phyloP scores from a whole-genome alignment of 2,797 vertebrate genomes.

The Gymnothorax javanicus region DNA sequence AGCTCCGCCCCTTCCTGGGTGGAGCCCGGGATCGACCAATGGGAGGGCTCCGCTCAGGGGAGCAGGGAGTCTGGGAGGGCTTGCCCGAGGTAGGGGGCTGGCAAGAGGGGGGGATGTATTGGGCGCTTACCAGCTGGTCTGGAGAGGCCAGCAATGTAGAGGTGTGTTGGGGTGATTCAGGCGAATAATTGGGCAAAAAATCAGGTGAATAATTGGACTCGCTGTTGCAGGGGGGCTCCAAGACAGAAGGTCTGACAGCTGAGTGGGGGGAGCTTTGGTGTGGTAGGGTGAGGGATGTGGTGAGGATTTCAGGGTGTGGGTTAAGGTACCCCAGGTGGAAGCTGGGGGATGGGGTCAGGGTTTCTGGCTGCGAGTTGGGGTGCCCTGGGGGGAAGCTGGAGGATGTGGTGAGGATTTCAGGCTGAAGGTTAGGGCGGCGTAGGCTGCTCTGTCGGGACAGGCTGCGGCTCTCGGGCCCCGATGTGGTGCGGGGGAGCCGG shows the following conservation, averaged over 20 bases:
- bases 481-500: conserved; percentile 74
- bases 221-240: conserved; percentile 63
- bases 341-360: conserved; percentile 54
- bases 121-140: conserved; percentile 77
- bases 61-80: conserved; percentile 59
- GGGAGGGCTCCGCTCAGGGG: conserved; percentile 61
- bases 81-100: conserved; percentile 55
- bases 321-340: conserved; percentile 67
- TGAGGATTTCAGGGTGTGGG: conserved; percentile 51
- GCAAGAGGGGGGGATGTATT: conserved; percentile 75
- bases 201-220: conserved; percentile 54
- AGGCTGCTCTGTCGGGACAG: conserved; percentile 73
- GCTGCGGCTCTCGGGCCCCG: conserved; percentile 63
- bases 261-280: too few relatives aligned
- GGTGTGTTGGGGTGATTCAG: conserved; percentile 42
- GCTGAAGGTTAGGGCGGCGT: conserved; percentile 65
- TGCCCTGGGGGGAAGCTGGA: conserved; percentile 64
- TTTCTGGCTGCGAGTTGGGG: conserved; percentile 61
- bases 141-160: conserved; percentile 54
- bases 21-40: conserved; percentile 52
- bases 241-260: conserved; percentile 44
- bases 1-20: conserved; percentile 74
- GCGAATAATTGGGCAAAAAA: background rate
- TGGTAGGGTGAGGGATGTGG: conserved; percentile 54
- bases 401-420: conserved; percentile 50